Percentiles rank a stretch among this genome's conserved stretches.
These are phyloP conservation scores for Rhinatrema bivittatum DNA, from an alignment of 2,797 vertebrate species.

Conservation along the genomic window DNA sequence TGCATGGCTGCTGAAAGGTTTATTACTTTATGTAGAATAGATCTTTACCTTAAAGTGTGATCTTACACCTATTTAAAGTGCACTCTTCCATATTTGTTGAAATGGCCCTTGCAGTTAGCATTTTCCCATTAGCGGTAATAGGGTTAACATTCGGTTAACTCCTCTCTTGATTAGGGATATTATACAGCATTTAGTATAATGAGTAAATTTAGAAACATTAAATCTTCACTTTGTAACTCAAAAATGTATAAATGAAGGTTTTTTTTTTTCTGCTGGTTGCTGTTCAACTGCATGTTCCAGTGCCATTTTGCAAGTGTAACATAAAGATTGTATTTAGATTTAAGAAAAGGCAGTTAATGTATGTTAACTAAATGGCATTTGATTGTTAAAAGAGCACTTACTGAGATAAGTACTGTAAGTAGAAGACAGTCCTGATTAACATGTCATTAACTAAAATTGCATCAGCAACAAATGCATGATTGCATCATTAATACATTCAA, in stretches of 20 bases:
- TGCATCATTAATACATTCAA: slow-evolving; percentile 2
- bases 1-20: too few relatives aligned
- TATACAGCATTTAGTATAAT: slow-evolving; percentile 9
- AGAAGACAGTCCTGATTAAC: slow-evolving; percentile 9
- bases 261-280: too few relatives aligned
- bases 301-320: background rate
- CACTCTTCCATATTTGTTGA: background rate
- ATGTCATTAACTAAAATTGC: slow-evolving; percentile 5
- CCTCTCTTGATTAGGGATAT: slow-evolving; percentile 1
- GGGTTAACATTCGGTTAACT: slow-evolving; percentile 5
- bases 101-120: slow-evolving; percentile 1
- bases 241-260: background rate
- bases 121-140: slow-evolving; percentile 12
- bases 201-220: slow-evolving; percentile 2
- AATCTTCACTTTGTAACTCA: background rate
- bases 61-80: background rate
- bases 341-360: background rate
- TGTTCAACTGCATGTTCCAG: too few relatives aligned
- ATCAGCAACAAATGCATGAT: slow-evolving; percentile 1
- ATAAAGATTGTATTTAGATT: background rate
- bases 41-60: background rate
- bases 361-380: background rate
- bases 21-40: too few relatives aligned
- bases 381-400: background rate
- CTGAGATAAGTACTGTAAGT: background rate